These are phyloP conservation scores for Chamaetylas fuelleborni DNA, from an alignment of 2,113 vertebrate genomes.

Conservation along the genomic window DNA sequence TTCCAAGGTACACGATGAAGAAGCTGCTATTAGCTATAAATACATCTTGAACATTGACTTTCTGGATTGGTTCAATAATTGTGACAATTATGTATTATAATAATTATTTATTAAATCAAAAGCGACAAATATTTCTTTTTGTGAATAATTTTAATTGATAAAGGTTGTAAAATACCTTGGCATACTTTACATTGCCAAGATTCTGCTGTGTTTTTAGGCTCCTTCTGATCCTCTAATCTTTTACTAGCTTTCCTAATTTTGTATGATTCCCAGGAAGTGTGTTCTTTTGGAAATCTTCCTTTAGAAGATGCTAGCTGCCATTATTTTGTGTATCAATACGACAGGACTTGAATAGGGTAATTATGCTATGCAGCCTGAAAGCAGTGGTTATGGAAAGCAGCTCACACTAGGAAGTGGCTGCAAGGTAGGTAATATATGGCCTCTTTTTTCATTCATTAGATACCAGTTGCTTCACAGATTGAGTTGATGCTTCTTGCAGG, in stretches of 20 bases:
- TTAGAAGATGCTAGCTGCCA: neutral
- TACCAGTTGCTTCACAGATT: neutral
- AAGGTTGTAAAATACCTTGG: neutral
- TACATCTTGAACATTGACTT: slow-evolving; percentile 46
- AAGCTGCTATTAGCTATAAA: slow-evolving; percentile 50
- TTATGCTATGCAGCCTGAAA: neutral
- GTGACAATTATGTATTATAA: slow-evolving; percentile 51
- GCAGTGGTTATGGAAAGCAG: neutral
- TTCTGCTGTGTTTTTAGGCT: neutral
- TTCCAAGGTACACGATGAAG: slow-evolving; percentile 23
- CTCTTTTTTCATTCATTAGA: neutral
- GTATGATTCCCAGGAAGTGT: neutral
- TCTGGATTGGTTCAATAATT: slow-evolving; percentile 57
- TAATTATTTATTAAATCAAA: slow-evolving; percentile 61
- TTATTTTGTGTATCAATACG: neutral
- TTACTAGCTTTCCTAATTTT: neutral
- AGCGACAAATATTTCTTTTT: neutral
- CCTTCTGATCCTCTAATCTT: neutral
- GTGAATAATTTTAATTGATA: neutral
- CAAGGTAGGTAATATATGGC: neutral
- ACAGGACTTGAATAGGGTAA: neutral
- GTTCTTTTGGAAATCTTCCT: neutral
- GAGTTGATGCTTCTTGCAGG: neutral
- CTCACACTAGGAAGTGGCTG: neutral
- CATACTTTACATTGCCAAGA: neutral